Evolutionary conservation across 2,888 invertebrate genomes (phyloP), one percentile per base, ranked within the genome.

Genomic region (Synergus gifuensis): DNA sequence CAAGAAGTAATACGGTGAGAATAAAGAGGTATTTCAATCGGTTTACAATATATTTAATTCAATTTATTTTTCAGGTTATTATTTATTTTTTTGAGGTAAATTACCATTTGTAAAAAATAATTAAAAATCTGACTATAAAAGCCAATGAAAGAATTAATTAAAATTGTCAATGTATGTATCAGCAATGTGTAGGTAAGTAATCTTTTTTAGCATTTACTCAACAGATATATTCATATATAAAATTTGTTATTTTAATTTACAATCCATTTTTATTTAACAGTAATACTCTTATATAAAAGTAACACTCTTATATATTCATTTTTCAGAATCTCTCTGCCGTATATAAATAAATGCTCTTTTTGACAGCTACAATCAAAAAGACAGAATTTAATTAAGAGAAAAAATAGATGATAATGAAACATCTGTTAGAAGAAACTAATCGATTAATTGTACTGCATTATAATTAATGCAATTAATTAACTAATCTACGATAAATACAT

Each of bases 1-100:
- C 67, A 46, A 22, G 67, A 67, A 42, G 22, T 67, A 44, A 18
- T 46, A 67, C 22, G 18, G 67, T 67, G 8, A 67, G 67, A 44
- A 49, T 7, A 49, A 16, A 12, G 49, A 49, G 1, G 4, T 49
- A 49, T 49, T 49, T 49, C 4, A 16, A 49, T 49, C 5, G 4
- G 1, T 49, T 49, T 5, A 16, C 16, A 49, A 49, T 49, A 16
- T 49, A 16, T 16, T 49, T 49, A 49, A 1, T 49, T 1, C 4
- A 28, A 22, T 22, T 62, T 36, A 22, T 22, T 22, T 62, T 62
- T 46, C 4, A 67, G 67, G 14, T 44, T 44, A n/a, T n/a, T n/a
- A n/a, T n/a, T n/a, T n/a, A n/a, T 5, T 11, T 67, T 67, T 14
- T 46, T 44, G 12, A 44, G 44, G 22, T 67, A 18, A 66, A 66